Percentiles rank a stretch among this genome's conserved stretches.
These are phyloP conservation scores for Drepana falcataria DNA, from an alignment of 2,888 invertebrate species.

Conservation along the genomic window DNA sequence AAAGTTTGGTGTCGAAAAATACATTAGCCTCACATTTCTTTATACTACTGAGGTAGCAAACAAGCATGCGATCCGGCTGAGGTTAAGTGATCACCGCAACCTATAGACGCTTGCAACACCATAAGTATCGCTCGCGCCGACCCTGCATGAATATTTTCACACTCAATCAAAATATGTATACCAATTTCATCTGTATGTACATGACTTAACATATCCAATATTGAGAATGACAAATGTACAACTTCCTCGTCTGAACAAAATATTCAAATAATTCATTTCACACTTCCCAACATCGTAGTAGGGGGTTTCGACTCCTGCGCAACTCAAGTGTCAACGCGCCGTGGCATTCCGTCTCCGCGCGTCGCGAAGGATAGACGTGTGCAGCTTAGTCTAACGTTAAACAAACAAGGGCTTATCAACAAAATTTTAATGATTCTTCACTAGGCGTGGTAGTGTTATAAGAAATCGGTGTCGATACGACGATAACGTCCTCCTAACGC, in stretches of 20 bases:
- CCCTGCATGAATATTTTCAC: too few species aligned
- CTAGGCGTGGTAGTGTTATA: constrained; percentile 42
- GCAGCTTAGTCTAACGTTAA: constrained; percentile 14
- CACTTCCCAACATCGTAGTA: constrained; percentile 4
- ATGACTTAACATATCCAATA: too few species aligned
- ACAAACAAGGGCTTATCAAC: constrained; percentile 34
- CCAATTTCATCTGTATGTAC: too few species aligned
- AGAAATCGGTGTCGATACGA: constrained; percentile 41
- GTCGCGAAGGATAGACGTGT: constrained; percentile 40
- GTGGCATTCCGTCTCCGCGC: constrained; percentile 49
- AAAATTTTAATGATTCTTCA: constrained; percentile 38
- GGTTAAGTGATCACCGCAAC: too few species aligned
- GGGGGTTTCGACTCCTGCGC: constrained; percentile 45
- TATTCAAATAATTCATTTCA: constrained; percentile 1
- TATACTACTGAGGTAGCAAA: too few species aligned
- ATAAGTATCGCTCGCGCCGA: too few species aligned
- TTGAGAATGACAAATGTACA: background rate
- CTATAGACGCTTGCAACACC: too few species aligned
- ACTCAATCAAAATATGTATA: too few species aligned
- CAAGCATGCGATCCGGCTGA: too few species aligned
- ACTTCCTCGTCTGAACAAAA: constrained; percentile 3
- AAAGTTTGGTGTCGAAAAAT: too few species aligned
- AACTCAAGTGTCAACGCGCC: constrained; percentile 38
- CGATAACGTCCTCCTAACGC: constrained; percentile 19
- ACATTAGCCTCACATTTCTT: too few species aligned